Evolutionary conservation across 2,113 vertebrate genomes (phyloP).

Genomic region (Turdus rufiventris): DNA sequence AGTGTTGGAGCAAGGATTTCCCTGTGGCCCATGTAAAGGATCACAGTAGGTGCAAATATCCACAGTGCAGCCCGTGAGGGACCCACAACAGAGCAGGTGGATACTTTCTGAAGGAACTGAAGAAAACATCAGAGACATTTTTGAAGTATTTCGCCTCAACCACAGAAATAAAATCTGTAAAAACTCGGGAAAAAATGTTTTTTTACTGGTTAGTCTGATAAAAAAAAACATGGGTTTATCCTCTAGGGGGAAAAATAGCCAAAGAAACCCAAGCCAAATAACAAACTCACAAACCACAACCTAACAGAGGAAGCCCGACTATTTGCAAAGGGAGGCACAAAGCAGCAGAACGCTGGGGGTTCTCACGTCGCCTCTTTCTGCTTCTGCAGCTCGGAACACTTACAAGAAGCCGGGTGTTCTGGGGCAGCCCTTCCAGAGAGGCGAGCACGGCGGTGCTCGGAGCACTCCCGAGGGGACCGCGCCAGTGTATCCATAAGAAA

Average conservation of each 20-base stretch:
- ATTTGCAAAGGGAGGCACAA: background rate
- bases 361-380: background rate
- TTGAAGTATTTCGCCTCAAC: background rate
- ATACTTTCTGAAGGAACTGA: background rate
- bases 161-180: background rate
- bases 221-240: background rate
- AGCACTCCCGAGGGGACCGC: background rate
- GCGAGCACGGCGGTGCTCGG: background rate
- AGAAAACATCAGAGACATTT: background rate
- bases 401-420: background rate
- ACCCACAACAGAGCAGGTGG: background rate
- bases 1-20: background rate
- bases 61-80: background rate
- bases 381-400: background rate
- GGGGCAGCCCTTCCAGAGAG: background rate
- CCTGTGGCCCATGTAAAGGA: background rate
- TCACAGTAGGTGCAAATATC: background rate
- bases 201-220: background rate
- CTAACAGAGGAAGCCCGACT: background rate
- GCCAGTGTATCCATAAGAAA: rapidly evolving
- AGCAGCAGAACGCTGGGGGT: rapidly evolving
- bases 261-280: background rate
- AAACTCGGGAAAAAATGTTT: background rate
- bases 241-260: rapidly evolving
- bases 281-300: background rate